phyloP scores from a whole-genome alignment of 2,113 vertebrate genomes.

The Euleptes europaea region DNA sequence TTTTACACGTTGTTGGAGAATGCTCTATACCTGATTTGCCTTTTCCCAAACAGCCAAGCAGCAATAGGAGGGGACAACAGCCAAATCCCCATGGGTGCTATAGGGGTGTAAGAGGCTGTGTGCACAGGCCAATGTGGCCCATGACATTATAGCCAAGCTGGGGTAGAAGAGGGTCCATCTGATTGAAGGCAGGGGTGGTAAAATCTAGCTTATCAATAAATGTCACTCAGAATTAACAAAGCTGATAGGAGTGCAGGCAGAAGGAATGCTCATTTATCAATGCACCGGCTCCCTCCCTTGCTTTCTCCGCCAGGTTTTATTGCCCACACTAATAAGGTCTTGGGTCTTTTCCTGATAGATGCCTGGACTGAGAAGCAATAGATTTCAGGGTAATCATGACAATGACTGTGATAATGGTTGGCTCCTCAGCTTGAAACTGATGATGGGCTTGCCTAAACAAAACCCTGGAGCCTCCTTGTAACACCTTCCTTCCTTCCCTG shows the following conservation, averaged over 20 bases:
- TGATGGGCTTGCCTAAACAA: slow-evolving; percentile 42
- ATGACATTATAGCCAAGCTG: slow-evolving; percentile 18
- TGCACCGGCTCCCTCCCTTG: slow-evolving; percentile 55
- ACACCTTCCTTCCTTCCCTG: slow-evolving; percentile 63
- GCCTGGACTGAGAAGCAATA: slow-evolving; percentile 64
- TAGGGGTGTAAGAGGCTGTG: slow-evolving; percentile 35
- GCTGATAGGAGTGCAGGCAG: slow-evolving; percentile 60
- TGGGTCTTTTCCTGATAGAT: slow-evolving; percentile 67
- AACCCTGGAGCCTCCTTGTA: slow-evolving; percentile 27
- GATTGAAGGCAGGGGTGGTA: slow-evolving; percentile 61
- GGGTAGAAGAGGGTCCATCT: slow-evolving; percentile 30
- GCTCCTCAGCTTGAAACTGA: slow-evolving; percentile 54
- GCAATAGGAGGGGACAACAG: slow-evolving; percentile 40
- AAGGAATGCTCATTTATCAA: slow-evolving; percentile 68
- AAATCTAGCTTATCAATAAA: slow-evolving; percentile 69
- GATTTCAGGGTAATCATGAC: slow-evolving; percentile 74
- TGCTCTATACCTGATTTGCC: slow-evolving; percentile 38
- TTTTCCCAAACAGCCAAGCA: neutral
- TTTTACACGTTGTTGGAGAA: neutral
- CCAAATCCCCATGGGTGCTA: slow-evolving; percentile 26
- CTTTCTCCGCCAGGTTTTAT: slow-evolving; percentile 52
- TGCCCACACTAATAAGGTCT: slow-evolving; percentile 63
- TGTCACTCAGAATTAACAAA: slow-evolving; percentile 73
- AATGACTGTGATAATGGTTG: slow-evolving; percentile 74
- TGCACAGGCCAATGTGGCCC: slow-evolving; percentile 33